Evolutionary conservation across 1,140 invertebrate species (phyloP), one percentile per base, ranked within the genome.

Genomic region (Propsilocerus akamusi): DNA sequence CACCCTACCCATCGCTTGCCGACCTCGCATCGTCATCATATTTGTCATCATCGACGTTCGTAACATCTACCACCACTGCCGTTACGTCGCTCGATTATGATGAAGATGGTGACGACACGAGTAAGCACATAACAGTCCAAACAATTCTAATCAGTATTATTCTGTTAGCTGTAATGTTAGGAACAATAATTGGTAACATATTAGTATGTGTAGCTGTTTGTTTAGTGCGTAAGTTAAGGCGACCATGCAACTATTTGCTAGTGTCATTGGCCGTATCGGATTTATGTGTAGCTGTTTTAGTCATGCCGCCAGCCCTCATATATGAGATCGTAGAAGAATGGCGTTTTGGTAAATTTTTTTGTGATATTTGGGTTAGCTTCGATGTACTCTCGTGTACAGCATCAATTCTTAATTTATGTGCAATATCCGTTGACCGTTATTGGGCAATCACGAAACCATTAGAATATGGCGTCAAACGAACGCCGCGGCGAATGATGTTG

Each of bases 371-470:
- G 86, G 88, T 80, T 52, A 81, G 75, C 57, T 87, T 89, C 63
- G 85, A 83, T 66, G 89, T 82, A 26, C 74, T 82, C 50, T 84
- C 76, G 53, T 87, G 76, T 64, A 88, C 90, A 10, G 89, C 90
- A 25, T 91, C 86, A 56, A 93, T 94, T 55, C 71, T 93, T 11
- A 93, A 94, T 67, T 72, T 94, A 49, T 94, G 90, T 62, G 86
- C 88, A 78, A 91, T 94, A 64, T 87, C 85, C 23, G 81, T 88
- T 24, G 85, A 90, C 62, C 72, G 84, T 55, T 93, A 90, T 65
- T 85, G 86, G 62, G 88, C 90, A 20, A 94, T 95, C 47, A 92
- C 87, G 7, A 87, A 89, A 59, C 88, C 88, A 7, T 66, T 95
- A 50, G 83, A 91, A 58, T 90, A 93, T 62, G 86, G 86, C 7